phyloP scores from a whole-genome alignment of 1,140 invertebrate genomes.

The Neotoxoptera formosana region DNA sequence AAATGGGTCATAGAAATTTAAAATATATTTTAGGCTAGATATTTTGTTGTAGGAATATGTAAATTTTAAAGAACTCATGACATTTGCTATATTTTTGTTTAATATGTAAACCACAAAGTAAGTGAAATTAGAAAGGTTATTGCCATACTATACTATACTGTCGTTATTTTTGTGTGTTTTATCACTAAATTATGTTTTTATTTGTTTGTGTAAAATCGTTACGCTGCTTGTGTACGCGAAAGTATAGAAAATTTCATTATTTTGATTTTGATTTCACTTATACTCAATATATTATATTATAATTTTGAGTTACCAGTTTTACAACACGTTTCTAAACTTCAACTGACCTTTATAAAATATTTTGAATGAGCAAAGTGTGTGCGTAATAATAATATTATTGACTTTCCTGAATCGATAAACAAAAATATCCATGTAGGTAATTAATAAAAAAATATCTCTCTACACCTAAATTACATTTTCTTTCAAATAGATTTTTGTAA shows the following conservation, averaged over 20 bases:
- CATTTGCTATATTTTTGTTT: slow-evolving; percentile 15
- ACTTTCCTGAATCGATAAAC: neutral
- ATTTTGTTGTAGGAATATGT: neutral
- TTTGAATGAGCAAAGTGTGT: neutral
- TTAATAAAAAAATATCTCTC: neutral
- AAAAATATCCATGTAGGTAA: neutral
- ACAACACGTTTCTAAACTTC: neutral
- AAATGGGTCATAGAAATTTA: neutral
- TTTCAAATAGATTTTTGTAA: neutral
- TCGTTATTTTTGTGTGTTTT: neutral
- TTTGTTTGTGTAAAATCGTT: neutral
- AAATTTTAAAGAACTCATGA: neutral
- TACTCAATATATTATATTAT: slow-evolving; percentile 6
- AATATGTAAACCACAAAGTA: neutral
- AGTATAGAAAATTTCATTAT: slow-evolving; percentile 12
- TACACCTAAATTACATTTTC: neutral
- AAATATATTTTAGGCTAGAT: neutral
- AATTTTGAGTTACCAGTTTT: slow-evolving; percentile 9
- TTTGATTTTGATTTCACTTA: slow-evolving; percentile 34
- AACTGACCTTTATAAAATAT: slow-evolving; percentile 2
- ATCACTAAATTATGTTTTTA: neutral
- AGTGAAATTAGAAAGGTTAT: slow-evolving; percentile 40
- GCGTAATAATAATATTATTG: neutral
- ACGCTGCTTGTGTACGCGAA: neutral
- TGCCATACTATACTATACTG: too few relatives aligned